Percentiles rank a stretch among this genome's conserved stretches.
These are phyloP conservation scores for Hemaris fuciformis DNA, from an alignment of 2,888 invertebrate genomes.

Conservation along the genomic window DNA sequence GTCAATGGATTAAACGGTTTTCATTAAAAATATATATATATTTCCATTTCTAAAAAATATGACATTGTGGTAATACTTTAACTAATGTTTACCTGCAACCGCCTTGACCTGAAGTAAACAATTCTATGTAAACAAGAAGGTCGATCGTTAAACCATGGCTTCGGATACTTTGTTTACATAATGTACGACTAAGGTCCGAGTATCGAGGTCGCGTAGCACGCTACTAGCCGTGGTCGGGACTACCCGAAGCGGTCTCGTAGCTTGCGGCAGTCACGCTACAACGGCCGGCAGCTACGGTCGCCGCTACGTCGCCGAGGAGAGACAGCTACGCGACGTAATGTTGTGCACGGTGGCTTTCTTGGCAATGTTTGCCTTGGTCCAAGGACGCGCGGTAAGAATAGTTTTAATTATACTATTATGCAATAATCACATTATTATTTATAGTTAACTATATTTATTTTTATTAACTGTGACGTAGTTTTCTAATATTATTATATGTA, in stretches of 20 bases:
- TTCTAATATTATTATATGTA: neutral
- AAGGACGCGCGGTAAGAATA: constrained; percentile 75
- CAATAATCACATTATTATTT: neutral
- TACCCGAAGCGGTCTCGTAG: constrained; percentile 43
- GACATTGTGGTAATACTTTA: neutral
- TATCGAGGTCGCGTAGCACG: constrained; percentile 33
- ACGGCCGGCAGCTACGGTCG: constrained; percentile 51
- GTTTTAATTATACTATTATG: neutral
- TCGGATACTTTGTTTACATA: constrained; percentile 70
- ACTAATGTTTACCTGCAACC: constrained; percentile 20
- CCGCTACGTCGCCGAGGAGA: constrained; percentile 50
- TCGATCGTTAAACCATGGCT: constrained; percentile 11
- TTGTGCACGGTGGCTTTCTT: constrained; percentile 64
- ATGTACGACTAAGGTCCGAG: constrained; percentile 52
- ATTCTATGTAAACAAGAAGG: constrained; percentile 29
- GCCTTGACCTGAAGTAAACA: constrained; percentile 24
- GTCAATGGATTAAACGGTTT: no score
- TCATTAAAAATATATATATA: neutral
- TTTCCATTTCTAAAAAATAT: no score
- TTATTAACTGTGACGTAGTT: neutral
- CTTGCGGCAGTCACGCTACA: constrained; percentile 75
- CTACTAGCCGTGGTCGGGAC: constrained; percentile 2
- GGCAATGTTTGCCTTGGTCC: constrained; percentile 67
- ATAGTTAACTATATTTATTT: neutral
- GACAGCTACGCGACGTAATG: constrained; percentile 56